A percentile compares a stretch with the other conserved stretches of the same genome.
These are phyloP conservation scores for Glyptemys insculpta DNA, from an alignment of 2,797 vertebrate genomes.

Conservation along the genomic window DNA sequence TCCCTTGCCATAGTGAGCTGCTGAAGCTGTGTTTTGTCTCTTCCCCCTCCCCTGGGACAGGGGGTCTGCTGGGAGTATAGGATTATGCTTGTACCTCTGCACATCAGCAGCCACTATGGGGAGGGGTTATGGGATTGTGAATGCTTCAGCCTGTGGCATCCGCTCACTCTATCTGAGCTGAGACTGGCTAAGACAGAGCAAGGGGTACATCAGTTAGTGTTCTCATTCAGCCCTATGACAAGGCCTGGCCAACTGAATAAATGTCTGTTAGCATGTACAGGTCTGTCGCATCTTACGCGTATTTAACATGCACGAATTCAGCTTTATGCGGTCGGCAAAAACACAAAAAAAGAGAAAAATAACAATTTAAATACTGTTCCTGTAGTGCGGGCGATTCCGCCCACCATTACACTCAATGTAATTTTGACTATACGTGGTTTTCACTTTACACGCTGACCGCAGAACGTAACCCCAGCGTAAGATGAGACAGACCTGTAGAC, in stretches of 20 bases:
- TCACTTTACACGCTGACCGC: no score
- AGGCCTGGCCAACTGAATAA: not conserved
- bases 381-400: no score
- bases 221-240: not conserved
- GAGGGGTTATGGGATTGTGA: not conserved
- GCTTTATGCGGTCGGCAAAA: no score
- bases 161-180: not conserved
- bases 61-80: not conserved
- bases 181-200: not conserved
- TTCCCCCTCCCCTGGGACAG: not conserved
- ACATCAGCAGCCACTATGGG: not conserved
- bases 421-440: no score
- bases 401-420: no score
- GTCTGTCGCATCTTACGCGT: no score
- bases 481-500: no score
- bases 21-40: not conserved
- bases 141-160: not conserved
- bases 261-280: fast-evolving
- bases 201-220: not conserved
- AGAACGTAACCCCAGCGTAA: no score
- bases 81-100: not conserved
- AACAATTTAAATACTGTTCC: no score
- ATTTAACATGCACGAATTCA: no score
- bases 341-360: no score
- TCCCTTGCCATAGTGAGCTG: not conserved